Conservation (phyloP, 2,797 vertebrate species). For the Microtus agrestis region DNA sequence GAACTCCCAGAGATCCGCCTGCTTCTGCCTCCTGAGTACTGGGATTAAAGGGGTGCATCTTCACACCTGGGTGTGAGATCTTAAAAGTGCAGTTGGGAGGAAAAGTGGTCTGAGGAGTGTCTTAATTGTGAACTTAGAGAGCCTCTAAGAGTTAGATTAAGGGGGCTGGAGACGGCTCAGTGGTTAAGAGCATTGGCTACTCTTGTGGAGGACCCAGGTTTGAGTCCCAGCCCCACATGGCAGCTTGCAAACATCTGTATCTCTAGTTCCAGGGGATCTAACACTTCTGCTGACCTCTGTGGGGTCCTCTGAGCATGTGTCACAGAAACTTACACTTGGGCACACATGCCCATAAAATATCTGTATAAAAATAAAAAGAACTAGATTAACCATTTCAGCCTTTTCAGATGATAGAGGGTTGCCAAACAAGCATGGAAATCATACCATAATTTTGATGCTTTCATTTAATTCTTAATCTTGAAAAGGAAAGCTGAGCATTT, state of each 20-base stretch:
- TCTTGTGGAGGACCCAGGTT: neutral
- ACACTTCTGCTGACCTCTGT: neutral
- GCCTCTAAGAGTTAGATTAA: neutral
- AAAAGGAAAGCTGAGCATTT: neutral
- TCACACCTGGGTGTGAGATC: neutral
- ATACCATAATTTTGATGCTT: neutral
- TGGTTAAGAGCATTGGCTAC: neutral
- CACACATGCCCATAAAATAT: neutral
- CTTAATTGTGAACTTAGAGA: neutral
- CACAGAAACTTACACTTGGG: neutral
- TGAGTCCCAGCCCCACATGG: neutral
- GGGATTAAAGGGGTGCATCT: neutral
- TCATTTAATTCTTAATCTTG: neutral
- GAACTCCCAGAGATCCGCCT: neutral
- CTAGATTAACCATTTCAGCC: neutral
- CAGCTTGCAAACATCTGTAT: neutral
- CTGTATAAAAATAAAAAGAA: neutral
- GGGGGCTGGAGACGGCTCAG: neutral
- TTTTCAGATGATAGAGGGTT: neutral
- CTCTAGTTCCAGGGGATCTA: neutral
- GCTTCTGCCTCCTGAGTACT: neutral
- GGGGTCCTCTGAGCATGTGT: neutral
- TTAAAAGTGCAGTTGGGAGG: neutral
- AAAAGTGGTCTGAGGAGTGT: neutral
- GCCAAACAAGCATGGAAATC: neutral